phyloP scores from a whole-genome alignment of 1,140 invertebrate genomes.

The Dolichoris vasculosae region DNA sequence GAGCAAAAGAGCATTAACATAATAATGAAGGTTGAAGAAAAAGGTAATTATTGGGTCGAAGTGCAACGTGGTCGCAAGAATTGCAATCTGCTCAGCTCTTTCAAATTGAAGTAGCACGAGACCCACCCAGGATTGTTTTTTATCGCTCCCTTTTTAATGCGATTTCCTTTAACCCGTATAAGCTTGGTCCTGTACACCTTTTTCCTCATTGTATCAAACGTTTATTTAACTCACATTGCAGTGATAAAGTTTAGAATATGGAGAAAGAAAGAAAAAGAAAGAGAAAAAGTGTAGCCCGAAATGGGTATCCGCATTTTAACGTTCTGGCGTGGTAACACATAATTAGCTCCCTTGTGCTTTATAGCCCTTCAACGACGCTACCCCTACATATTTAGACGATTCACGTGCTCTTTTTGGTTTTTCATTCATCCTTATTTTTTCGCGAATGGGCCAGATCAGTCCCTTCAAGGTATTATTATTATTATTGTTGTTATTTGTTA shows the following conservation, averaged over 20 bases:
- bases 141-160: neutral
- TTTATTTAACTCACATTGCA: neutral
- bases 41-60: neutral
- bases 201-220: neutral
- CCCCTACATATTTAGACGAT: conserved; percentile 6
- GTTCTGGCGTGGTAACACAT: neutral
- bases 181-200: neutral
- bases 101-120: neutral
- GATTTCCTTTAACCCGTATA: neutral
- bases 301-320: neutral
- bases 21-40: conserved; percentile 7
- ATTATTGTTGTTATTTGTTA: no score
- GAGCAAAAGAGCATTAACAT: conserved; percentile 17
- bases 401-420: conserved; percentile 1
- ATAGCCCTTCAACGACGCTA: neutral
- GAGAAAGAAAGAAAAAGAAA: neutral
- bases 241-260: neutral
- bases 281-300: neutral
- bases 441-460: neutral
- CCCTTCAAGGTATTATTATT: conserved; percentile 13
- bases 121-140: neutral
- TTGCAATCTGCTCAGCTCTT: neutral
- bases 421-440: conserved; percentile 10
- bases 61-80: neutral
- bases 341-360: conserved; percentile 5